These are phyloP conservation scores for Pavo muticus DNA, from an alignment of 2,113 vertebrate species.

Conservation along the genomic window DNA sequence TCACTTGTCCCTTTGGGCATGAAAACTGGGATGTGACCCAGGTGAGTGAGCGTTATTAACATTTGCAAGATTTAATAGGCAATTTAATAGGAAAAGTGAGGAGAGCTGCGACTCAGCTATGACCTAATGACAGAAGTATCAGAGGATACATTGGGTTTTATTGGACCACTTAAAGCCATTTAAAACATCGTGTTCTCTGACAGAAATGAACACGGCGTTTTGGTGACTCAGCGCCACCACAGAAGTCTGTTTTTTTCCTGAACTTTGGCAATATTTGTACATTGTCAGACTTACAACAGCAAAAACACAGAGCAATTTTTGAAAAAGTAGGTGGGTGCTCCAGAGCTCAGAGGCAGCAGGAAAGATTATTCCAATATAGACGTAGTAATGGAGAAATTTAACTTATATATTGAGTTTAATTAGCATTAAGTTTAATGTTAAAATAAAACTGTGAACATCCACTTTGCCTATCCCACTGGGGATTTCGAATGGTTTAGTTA, in stretches of 20 bases:
- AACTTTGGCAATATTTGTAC: neutral
- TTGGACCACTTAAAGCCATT: neutral
- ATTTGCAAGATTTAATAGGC: neutral
- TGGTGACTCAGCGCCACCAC: neutral
- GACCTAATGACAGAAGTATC: neutral
- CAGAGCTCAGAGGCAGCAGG: slow-evolving; percentile 5
- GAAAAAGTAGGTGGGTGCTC: neutral
- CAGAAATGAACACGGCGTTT: neutral
- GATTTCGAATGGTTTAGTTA: slow-evolving; percentile 42
- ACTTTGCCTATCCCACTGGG: slow-evolving; percentile 7
- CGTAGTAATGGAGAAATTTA: slow-evolving; percentile 13
- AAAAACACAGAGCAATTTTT: neutral
- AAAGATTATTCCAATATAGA: slow-evolving; percentile 2
- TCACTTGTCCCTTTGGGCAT: neutral
- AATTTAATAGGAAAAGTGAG: neutral
- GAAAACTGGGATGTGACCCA: fast-evolving
- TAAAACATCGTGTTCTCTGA: neutral
- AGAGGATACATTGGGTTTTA: neutral
- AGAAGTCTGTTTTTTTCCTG: neutral
- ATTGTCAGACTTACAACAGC: neutral
- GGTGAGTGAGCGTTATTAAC: neutral
- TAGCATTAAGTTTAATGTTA: slow-evolving; percentile 9
- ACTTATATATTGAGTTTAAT: slow-evolving; percentile 29
- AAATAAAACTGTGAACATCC: slow-evolving; percentile 11
- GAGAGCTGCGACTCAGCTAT: neutral